A percentile compares a stretch with the other conserved stretches of the same genome.
Evolutionary conservation across 1,140 invertebrate genomes (phyloP).

Genomic region (Conus ventricosus): DNA sequence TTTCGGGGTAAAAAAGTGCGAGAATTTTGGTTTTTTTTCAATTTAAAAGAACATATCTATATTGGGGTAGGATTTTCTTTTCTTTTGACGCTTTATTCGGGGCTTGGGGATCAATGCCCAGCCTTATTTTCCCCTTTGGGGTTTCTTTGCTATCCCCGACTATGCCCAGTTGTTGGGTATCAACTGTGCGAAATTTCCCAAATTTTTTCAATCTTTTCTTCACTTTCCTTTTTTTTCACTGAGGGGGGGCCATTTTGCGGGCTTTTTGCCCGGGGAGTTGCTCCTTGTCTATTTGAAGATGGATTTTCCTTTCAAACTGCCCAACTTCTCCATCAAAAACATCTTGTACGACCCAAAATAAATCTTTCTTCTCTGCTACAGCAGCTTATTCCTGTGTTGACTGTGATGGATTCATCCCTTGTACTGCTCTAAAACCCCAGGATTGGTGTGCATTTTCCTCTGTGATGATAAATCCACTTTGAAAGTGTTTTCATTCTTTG

Average conservation of each 20-base stretch:
- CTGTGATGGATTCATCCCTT: background rate
- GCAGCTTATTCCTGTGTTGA: background rate
- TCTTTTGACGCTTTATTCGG: conserved; percentile 51
- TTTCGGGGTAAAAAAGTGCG: background rate
- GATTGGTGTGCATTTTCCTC: background rate
- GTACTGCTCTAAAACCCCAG: background rate
- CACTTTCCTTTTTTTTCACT: background rate
- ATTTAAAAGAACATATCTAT: background rate
- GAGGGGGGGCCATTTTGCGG: background rate
- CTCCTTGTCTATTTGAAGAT: background rate
- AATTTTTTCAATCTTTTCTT: background rate
- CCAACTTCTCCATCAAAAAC: background rate
- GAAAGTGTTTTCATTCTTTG: background rate
- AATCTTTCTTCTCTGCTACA: background rate
- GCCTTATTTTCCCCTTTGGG: conserved; percentile 31
- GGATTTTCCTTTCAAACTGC: background rate
- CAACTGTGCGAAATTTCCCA: background rate
- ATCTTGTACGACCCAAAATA: background rate
- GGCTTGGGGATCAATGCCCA: conserved; percentile 51
- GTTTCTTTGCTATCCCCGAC: conserved; percentile 25
- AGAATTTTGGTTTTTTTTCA: background rate
- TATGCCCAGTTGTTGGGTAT: conserved; percentile 42
- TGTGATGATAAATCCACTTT: conserved; percentile 8
- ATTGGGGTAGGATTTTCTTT: conserved; percentile 41
- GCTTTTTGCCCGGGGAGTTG: background rate